These are phyloP conservation scores for Chanos chanos DNA, from an alignment of 2,797 vertebrate species.

Conservation along the genomic window DNA sequence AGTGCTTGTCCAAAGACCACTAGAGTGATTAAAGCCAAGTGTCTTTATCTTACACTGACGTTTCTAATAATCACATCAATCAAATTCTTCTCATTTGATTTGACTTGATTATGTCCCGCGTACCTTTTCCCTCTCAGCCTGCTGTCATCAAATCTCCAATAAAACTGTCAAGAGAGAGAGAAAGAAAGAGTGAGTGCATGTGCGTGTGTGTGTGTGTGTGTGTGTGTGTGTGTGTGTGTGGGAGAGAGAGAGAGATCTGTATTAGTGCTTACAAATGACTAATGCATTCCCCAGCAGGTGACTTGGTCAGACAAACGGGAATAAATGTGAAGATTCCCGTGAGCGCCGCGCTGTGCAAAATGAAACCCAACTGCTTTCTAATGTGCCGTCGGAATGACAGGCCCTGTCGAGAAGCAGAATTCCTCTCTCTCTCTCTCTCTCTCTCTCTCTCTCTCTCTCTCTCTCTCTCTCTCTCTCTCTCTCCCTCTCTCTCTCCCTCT, in stretches of 20 bases:
- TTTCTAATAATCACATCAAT: conserved; percentile 77
- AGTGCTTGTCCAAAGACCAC: conserved; percentile 74
- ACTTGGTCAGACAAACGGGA: conserved; percentile 71
- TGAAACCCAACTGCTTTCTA: conserved; percentile 69
- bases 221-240: conserved; percentile 36
- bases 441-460: conserved; percentile 42
- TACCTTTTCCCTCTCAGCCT: conserved; percentile 45
- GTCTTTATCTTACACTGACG: conserved; percentile 45
- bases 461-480: conserved; percentile 40
- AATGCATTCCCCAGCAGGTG: conserved; percentile 77
- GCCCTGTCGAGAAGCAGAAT: conserved; percentile 31
- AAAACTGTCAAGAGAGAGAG: conserved; percentile 74
- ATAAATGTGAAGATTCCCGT: conserved; percentile 71
- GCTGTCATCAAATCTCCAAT: conserved; percentile 64
- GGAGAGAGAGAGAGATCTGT: conserved; percentile 61
- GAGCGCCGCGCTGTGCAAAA: conserved; percentile 62
- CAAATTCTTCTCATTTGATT: conserved; percentile 76
- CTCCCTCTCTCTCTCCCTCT: conserved; percentile 41
- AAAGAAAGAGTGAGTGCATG: conserved; percentile 68
- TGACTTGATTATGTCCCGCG: conserved; percentile 61
- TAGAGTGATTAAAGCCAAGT: conserved; percentile 69
- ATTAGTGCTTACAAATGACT: conserved; percentile 78
- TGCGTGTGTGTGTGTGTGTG: conserved; percentile 36
- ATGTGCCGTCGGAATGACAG: conserved; percentile 54
- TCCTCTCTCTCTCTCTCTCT: conserved; percentile 45